Conservation (phyloP, 2,797 vertebrate genomes). For the Parauchenoglanis punctatus region DNA sequence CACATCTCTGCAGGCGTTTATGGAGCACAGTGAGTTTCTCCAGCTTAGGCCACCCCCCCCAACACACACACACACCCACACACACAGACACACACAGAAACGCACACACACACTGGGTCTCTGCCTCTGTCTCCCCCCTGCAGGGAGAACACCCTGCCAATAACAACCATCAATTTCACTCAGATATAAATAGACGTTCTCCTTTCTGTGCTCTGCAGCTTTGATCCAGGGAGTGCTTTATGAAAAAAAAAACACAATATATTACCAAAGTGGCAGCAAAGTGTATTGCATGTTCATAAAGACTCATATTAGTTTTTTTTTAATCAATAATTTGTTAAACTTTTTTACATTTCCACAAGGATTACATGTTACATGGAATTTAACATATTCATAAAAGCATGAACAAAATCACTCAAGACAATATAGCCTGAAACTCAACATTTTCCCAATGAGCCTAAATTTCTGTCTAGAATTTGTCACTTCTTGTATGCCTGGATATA, state of each 20-base stretch:
- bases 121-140: slow-evolving; percentile 38
- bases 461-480: neutral
- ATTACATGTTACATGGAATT: neutral
- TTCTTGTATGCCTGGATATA: neutral
- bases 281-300: neutral
- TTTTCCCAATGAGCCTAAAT: neutral
- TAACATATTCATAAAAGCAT: neutral
- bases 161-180: slow-evolving; percentile 49
- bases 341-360: neutral
- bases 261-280: neutral
- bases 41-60: neutral
- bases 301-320: neutral
- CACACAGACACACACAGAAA: slow-evolving; percentile 16
- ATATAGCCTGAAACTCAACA: neutral
- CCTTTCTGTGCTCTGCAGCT: slow-evolving; percentile 14
- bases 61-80: slow-evolving; percentile 23
- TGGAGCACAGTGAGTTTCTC: slow-evolving; percentile 27
- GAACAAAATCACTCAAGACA: neutral
- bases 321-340: neutral
- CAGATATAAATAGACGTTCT: slow-evolving; percentile 46
- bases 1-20: slow-evolving; percentile 45
- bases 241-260: neutral
- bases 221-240: slow-evolving; percentile 11
- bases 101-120: slow-evolving; percentile 17
- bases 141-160: slow-evolving; percentile 35